Evolutionary conservation across 2,797 vertebrate genomes (phyloP).

Genomic region (Euthynnus affinis): DNA sequence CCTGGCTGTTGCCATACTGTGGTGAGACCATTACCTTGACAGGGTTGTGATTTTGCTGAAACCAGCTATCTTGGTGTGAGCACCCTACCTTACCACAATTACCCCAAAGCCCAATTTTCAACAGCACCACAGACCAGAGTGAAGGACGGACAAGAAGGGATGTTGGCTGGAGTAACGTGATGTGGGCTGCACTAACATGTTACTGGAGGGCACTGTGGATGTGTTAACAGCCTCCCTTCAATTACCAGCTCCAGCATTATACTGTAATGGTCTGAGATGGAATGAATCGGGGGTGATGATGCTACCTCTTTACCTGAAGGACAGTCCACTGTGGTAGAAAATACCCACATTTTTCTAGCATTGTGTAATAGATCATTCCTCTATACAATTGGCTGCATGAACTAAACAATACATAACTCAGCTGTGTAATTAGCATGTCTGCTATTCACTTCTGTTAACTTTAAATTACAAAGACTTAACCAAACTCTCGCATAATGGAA

Average conservation of each 20-base stretch:
- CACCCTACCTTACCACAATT: not conserved
- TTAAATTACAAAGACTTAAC: constrained; percentile 12
- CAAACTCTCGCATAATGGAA: not conserved
- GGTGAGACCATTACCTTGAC: not conserved
- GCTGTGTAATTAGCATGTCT: not conserved
- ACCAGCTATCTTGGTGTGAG: not conserved
- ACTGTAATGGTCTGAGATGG: not conserved
- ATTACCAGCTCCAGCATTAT: not conserved
- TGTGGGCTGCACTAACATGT: not conserved
- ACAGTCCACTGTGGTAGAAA: constrained; percentile 1
- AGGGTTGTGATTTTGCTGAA: not conserved
- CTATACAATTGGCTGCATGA: not conserved
- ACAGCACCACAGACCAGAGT: not conserved
- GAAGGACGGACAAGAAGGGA: not conserved
- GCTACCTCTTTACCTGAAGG: constrained; percentile 27
- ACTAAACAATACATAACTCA: constrained; percentile 11
- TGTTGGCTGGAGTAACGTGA: not conserved
- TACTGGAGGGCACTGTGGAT: not conserved
- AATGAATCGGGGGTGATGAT: constrained; percentile 1
- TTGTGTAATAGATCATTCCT: constrained; percentile 15
- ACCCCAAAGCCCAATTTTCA: not conserved
- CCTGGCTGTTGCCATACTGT: not conserved
- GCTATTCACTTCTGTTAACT: constrained; percentile 12
- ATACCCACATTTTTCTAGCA: not conserved
- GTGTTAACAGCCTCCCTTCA: not conserved